Evolutionary conservation across 2,113 vertebrate genomes (phyloP), one percentile per base, ranked within the genome.

Genomic region (Oreotrochilus melanogaster): DNA sequence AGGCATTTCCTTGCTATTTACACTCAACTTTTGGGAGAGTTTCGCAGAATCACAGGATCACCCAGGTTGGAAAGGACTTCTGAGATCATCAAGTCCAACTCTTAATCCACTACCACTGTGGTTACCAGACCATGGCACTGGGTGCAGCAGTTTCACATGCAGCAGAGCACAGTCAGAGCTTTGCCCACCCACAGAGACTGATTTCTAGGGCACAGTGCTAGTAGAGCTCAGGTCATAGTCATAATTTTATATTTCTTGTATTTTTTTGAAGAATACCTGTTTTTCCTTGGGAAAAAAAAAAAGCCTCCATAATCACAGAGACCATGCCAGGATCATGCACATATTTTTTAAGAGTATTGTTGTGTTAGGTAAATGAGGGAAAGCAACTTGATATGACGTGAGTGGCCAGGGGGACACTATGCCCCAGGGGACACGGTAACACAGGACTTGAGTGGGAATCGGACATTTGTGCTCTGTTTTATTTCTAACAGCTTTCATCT

Each of bases 401-500:
- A n/a, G 14, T 25, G 30, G 35, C 50, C 30, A 37, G 37, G 37
- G 37, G 39, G 39, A 11, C 39, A 39, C 39, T 39, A 39, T 2
- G 28, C 31, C 51, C 33, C 42, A 1, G 11, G 8, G 53, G 61
- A 33, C 2, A 3, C 3, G 1, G 16, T 6, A 31, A 31, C 2
- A 22, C 53, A 28, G 33, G 17, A 11, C 9, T 18, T 23, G 6
- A 6, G 2, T 3, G 56, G 37, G 47, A 78, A 14, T 13, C 5
- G 11, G 8, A 7, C 12, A 0, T 53, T 27, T 5, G n/a, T 0
- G 13, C 2, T 18, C 23, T 2, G 14, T 2, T 60, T 78, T 14
- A 4, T 15, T 37, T 39, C 50, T 27, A 23, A 10, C 6, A 19
- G 18, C n/a, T 42, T 27, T 45, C 37, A 14, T 4, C 43, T 4